Percentiles rank a stretch among this genome's conserved stretches.
These are phyloP conservation scores for Scrobipalpa atriplicella DNA, from an alignment of 2,888 invertebrate species.

Conservation along the genomic window DNA sequence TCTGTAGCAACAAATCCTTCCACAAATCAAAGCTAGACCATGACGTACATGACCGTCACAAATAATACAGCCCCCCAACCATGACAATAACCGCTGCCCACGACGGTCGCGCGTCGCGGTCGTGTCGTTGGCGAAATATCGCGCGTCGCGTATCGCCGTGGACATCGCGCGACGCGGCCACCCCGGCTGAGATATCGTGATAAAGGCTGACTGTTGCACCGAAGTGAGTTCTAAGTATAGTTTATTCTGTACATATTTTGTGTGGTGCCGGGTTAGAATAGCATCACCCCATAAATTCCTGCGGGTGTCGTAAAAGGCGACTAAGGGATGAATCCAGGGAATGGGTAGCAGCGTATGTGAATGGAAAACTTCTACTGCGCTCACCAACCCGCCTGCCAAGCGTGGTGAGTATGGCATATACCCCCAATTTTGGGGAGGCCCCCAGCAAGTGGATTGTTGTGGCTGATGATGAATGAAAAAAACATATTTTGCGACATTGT, in stretches of 20 bases:
- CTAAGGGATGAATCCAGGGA: too few relatives aligned
- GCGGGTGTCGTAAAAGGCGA: too few relatives aligned
- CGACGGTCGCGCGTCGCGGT: conserved; percentile 48
- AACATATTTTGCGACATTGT: too few relatives aligned
- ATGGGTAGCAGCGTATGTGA: too few relatives aligned
- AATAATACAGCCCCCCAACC: conserved; percentile 15
- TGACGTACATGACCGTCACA: not conserved
- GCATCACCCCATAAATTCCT: not conserved
- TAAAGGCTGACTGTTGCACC: conserved; percentile 47
- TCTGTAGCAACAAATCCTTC: not conserved
- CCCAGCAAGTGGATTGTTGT: too few relatives aligned
- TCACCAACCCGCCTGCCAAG: too few relatives aligned
- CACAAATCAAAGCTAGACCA: not conserved
- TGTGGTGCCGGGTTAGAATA: not conserved
- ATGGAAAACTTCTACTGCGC: too few relatives aligned
- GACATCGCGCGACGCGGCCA: conserved; percentile 61
- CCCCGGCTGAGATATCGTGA: conserved; percentile 56
- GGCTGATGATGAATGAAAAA: too few relatives aligned
- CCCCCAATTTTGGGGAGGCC: too few relatives aligned
- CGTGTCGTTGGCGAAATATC: conserved; percentile 66
- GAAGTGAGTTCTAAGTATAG: too few relatives aligned
- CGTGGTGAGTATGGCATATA: too few relatives aligned
- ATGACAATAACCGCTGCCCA: conserved; percentile 45
- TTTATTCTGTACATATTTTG: not conserved
- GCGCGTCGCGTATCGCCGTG: conserved; percentile 55